Conservation (phyloP, 2,888 invertebrate species). For the Malthinus seriepunctatus region DNA sequence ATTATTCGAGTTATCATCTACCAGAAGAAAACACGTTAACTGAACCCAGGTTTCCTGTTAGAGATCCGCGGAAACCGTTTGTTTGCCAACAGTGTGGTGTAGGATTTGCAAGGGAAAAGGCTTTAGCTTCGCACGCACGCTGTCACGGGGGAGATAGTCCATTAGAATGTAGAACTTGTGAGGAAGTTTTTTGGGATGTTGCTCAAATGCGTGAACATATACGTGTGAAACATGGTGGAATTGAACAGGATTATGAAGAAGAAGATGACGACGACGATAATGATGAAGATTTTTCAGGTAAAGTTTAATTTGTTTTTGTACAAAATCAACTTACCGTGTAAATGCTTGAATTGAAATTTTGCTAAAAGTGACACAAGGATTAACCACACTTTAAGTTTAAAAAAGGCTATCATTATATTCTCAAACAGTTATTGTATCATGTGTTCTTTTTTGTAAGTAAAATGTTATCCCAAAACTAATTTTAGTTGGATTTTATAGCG, state of each 20-base stretch:
- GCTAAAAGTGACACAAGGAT: too few relatives aligned
- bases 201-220: slow-evolving; percentile 64
- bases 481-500: too few relatives aligned
- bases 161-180: slow-evolving; percentile 77
- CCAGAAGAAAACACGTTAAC: slow-evolving; percentile 35
- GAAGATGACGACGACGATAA: slow-evolving; percentile 53
- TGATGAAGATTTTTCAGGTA: slow-evolving; percentile 60
- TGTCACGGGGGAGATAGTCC: slow-evolving; percentile 81
- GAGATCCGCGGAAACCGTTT: slow-evolving; percentile 76
- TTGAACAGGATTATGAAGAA: slow-evolving; percentile 42
- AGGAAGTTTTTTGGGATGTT: slow-evolving; percentile 80
- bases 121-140: slow-evolving; percentile 75
- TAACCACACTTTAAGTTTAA: too few relatives aligned
- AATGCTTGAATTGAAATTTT: too few relatives aligned
- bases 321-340: too few relatives aligned
- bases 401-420: too few relatives aligned
- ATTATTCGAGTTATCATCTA: slow-evolving; percentile 43
- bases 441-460: too few relatives aligned
- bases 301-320: neutral
- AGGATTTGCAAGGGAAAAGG: slow-evolving; percentile 81
- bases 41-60: slow-evolving; percentile 59
- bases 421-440: too few relatives aligned
- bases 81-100: slow-evolving; percentile 78
- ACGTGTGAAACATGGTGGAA: slow-evolving; percentile 60
- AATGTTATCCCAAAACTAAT: too few relatives aligned